Evolutionary conservation across 1,140 invertebrate species (phyloP), one percentile per base, ranked within the genome.

Genomic region (Nasonia longicornis): DNA sequence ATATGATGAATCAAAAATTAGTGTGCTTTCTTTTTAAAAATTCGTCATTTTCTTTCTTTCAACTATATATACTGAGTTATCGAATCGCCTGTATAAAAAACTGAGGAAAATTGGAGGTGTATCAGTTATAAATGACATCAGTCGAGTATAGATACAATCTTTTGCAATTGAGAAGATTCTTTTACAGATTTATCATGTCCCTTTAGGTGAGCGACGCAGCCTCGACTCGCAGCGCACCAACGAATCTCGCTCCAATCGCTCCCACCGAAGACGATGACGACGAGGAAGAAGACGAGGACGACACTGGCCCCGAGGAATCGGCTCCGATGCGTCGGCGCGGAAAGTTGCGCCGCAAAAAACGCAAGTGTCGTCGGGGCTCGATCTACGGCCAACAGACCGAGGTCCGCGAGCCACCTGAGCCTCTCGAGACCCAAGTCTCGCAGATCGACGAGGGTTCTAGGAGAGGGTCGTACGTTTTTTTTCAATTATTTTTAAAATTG

Each of bases 331-430:
- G 84, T n/a, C 81, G 81, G 0, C 82, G 87, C 45, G 87, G 89
- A 52, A 89, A 89, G 22, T 88, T 89, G 80, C 83, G 85, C 71
- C 84, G 89, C 26, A 87, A 86, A 29, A 90, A 90, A 82, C 83
- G 89, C 58, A 91, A 90, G 64, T 86, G 85, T 26, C 85, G 89
- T 70, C 85, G 90, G 20, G 85, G 87, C 52, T 90, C 89, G 52
- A 84, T 86, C 72, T 90, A 90, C 58, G 89, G 90, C 6, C 90
- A 89, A 73, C 88, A 88, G 83, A 87, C 86, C 14, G 89, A 91
- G 84, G 89, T 91, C n/a, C 83, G 89, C 26, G 89, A 90, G 81
- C 87, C 87, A n/a, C 85, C 88, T 0, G 90, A 91, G 73, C 88
- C 89, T 3, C 81, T 84, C 0, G 88, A 90, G 64, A 91, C 90